Evolutionary conservation across 2,888 invertebrate species (phyloP).

Genomic region (Cerastis leucographa): DNA sequence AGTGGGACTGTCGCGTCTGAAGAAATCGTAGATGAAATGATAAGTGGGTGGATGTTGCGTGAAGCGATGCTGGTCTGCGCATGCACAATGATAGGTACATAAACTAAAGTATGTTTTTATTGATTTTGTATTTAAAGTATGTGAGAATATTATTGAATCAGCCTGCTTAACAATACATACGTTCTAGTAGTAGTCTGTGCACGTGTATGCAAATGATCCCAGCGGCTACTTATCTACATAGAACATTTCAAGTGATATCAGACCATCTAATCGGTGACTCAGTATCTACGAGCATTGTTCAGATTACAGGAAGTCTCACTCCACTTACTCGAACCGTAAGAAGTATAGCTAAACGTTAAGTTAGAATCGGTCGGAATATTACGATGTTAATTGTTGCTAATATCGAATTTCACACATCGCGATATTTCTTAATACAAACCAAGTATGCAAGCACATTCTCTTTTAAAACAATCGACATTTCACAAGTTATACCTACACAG

Average conservation of each 20-base stretch:
- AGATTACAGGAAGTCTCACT: conserved; percentile 49
- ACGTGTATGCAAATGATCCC: conserved; percentile 52
- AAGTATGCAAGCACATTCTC: conserved; percentile 51
- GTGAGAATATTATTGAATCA: conserved; percentile 23
- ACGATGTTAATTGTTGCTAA: conserved; percentile 52
- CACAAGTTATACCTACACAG: conserved; percentile 30
- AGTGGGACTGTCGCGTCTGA: conserved; percentile 71
- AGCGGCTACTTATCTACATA: conserved; percentile 10
- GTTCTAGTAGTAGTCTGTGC: conserved; percentile 12
- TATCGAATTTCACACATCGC: conserved; percentile 52
- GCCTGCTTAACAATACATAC: conserved; percentile 7
- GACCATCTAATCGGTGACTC: conserved; percentile 51
- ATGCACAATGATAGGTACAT: conserved; percentile 3
- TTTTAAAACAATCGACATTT: conserved; percentile 51
- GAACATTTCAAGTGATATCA: conserved; percentile 44
- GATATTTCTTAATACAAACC: conserved; percentile 53
- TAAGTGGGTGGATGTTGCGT: conserved; percentile 63
- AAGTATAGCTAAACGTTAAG: conserved; percentile 26
- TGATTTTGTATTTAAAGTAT: conserved; percentile 1
- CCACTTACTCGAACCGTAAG: conserved; percentile 35
- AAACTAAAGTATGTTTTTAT: too few species aligned
- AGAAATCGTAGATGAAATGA: conserved; percentile 71
- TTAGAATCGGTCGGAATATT: conserved; percentile 36
- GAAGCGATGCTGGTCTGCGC: conserved; percentile 4
- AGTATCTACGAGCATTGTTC: conserved; percentile 51